phyloP scores from a whole-genome alignment of 1,140 invertebrate genomes.

The Oryctes rhinoceros region DNA sequence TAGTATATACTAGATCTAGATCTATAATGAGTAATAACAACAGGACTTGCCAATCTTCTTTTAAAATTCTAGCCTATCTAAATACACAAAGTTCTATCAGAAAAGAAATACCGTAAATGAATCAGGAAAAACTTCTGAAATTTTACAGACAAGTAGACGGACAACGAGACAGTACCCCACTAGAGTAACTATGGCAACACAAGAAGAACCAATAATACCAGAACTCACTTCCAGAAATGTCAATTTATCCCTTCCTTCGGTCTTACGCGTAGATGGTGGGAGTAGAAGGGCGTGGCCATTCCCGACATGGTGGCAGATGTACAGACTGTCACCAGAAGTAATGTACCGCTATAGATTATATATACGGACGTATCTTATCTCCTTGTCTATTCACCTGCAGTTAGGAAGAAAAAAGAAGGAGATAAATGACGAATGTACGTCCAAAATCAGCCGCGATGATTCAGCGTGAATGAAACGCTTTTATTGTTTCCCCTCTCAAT shows the following conservation, averaged over 20 bases:
- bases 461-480: conserved; percentile 55
- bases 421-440: conserved; percentile 27
- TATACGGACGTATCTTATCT: conserved; percentile 41
- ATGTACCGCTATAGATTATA: conserved; percentile 24
- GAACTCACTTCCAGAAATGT: conserved; percentile 36
- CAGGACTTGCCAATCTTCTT: no score
- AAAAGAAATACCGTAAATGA: neutral
- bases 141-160: conserved; percentile 15
- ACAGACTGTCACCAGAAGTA: conserved; percentile 41
- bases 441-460: conserved; percentile 36
- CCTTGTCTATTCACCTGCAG: neutral
- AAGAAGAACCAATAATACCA: conserved; percentile 44
- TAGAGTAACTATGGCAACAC: conserved; percentile 43
- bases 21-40: no score
- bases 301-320: conserved; percentile 44
- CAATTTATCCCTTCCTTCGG: conserved; percentile 36
- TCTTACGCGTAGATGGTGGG: conserved; percentile 12
- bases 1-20: no score
- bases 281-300: conserved; percentile 30
- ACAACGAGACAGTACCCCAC: conserved; percentile 15
- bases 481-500: conserved; percentile 56
- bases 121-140: neutral
- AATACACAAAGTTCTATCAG: neutral
- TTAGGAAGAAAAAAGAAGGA: conserved; percentile 24
- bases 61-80: neutral